phyloP scores from a whole-genome alignment of 2,797 vertebrate genomes.

The Antennarius maculatus region DNA sequence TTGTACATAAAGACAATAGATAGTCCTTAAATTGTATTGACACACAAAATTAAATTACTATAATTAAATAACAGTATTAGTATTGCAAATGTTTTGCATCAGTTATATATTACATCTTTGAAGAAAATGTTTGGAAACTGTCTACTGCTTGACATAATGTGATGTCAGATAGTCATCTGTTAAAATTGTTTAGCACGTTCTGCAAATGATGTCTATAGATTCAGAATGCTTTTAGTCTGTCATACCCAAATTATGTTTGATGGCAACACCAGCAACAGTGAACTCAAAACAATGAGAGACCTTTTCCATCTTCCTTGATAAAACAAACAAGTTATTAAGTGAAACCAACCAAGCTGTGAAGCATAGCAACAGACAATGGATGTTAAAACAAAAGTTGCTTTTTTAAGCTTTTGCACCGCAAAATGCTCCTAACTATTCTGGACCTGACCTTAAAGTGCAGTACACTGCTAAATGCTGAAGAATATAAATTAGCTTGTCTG shows the following conservation, averaged over 20 bases:
- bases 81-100: no score
- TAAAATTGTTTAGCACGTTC: constrained; percentile 15
- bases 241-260: constrained; percentile 32
- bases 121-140: neutral
- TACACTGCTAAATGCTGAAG: constrained; percentile 19
- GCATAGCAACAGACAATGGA: constrained; percentile 17
- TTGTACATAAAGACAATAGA: neutral
- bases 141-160: constrained; percentile 6
- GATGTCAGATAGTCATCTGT: constrained; percentile 10
- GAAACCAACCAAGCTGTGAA: constrained; percentile 2
- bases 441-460: constrained; percentile 19
- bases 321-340: constrained; percentile 16
- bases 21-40: neutral
- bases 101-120: no score
- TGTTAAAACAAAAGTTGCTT: neutral
- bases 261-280: constrained; percentile 2
- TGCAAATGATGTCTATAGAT: constrained; percentile 1
- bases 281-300: constrained; percentile 13
- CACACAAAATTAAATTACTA: neutral
- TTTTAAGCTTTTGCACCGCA: constrained; percentile 7
- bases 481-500: constrained; percentile 6
- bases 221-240: constrained; percentile 18
- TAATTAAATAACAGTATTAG: no score
- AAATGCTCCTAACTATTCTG: neutral
- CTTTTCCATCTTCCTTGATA: constrained; percentile 25